phyloP scores from a whole-genome alignment of 2,888 invertebrate species.

The Drosophila mercatorum region DNA sequence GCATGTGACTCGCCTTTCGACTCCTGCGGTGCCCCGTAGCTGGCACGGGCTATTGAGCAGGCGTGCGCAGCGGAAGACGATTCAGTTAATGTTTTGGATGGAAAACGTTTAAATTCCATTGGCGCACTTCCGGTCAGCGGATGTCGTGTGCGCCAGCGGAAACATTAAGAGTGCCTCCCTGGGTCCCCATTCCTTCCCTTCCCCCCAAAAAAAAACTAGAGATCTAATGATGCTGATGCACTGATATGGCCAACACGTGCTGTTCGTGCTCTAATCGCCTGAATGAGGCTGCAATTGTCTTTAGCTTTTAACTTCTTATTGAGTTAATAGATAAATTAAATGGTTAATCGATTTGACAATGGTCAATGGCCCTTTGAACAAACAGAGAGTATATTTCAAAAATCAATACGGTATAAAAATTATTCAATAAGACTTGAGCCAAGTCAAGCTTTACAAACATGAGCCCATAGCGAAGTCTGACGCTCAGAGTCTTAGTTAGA shows the following conservation, averaged over 20 bases:
- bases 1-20: conserved; percentile 15
- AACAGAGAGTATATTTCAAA: too few relatives aligned
- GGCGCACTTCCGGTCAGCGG: conserved; percentile 80
- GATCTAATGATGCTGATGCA: conserved; percentile 55
- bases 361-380: too few relatives aligned
- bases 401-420: too few relatives aligned
- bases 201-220: neutral
- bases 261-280: conserved; percentile 48
- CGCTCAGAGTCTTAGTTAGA: too few relatives aligned
- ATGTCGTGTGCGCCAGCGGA: conserved; percentile 83
- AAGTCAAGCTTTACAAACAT: too few relatives aligned
- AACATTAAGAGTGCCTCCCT: conserved; percentile 76
- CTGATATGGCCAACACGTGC: conserved; percentile 69
- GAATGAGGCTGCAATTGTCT: conserved; percentile 50
- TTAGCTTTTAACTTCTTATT: neutral
- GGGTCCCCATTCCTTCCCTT: neutral
- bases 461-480: too few relatives aligned
- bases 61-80: conserved; percentile 75
- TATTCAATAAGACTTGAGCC: too few relatives aligned
- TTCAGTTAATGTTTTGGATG: conserved; percentile 80
- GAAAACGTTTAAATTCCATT: conserved; percentile 80
- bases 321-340: conserved; percentile 28
- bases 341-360: conserved; percentile 20
- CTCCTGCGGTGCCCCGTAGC: conserved; percentile 56
- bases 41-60: conserved; percentile 71